Conservation (phyloP, 2,797 vertebrate species). For the Muscicapa comitata region DNA sequence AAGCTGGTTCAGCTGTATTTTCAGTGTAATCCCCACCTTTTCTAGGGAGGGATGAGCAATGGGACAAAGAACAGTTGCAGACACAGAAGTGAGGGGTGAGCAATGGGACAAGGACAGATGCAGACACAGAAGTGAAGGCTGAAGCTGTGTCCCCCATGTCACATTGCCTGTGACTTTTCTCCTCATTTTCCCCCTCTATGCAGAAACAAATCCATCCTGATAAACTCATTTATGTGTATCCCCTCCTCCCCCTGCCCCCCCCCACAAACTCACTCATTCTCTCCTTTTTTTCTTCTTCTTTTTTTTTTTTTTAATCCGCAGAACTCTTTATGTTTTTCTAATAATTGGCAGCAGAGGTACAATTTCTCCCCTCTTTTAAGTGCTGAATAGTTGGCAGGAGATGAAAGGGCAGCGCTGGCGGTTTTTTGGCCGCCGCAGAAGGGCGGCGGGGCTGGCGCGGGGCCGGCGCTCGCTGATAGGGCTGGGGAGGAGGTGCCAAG, state of each 20-base stretch:
- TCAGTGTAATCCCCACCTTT: neutral
- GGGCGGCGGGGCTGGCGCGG: conserved; percentile 79
- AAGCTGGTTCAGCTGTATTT: neutral
- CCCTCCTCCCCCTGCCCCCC: neutral
- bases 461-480: conserved; percentile 78
- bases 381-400: conserved; percentile 88
- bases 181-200: neutral
- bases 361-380: conserved; percentile 84
- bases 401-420: conserved; percentile 83
- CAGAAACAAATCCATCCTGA: conserved; percentile 19
- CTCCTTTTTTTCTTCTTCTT: neutral
- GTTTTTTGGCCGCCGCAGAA: conserved; percentile 82
- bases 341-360: conserved; percentile 88
- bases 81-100: neutral
- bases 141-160: neutral
- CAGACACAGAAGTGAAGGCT: neutral
- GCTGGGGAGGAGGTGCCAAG: conserved; percentile 77
- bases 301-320: conserved; percentile 65
- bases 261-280: neutral
- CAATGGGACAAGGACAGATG: neutral
- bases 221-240: neutral
- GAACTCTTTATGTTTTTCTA: conserved; percentile 84
- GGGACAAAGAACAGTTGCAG: neutral
- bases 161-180: neutral
- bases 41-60: rapidly evolving